These are phyloP conservation scores for Holothuria leucospilota DNA, from an alignment of 53 echinoderm and acorn worm genomes.

Conservation along the genomic window DNA sequence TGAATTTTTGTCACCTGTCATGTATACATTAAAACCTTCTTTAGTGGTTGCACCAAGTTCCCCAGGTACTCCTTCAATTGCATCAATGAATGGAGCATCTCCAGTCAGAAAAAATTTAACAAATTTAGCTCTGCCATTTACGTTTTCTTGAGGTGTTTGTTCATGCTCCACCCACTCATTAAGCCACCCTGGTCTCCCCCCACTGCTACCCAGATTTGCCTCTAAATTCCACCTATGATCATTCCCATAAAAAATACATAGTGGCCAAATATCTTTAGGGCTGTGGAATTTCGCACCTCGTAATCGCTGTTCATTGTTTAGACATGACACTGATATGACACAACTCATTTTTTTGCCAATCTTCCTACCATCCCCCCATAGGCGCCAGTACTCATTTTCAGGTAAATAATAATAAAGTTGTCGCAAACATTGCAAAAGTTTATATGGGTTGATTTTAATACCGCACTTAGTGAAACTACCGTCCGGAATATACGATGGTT, in stretches of 20 bases:
- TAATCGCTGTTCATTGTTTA: constrained; percentile 24
- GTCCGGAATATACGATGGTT: not conserved
- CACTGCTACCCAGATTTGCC: not conserved
- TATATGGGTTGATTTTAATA: not conserved
- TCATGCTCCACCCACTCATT: not conserved
- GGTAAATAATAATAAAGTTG: not conserved
- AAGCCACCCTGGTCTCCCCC: not conserved
- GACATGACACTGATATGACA: not conserved
- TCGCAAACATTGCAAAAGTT: not conserved
- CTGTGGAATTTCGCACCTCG: constrained; percentile 14
- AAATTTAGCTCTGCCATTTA: no score
- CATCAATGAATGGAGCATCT: constrained; percentile 40
- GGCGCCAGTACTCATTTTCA: not conserved
- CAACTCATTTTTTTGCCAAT: not conserved
- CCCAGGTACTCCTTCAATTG: constrained; percentile 10
- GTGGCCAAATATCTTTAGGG: constrained; percentile 43
- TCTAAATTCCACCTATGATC: constrained; percentile 21
- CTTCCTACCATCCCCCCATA: constrained; percentile 27
- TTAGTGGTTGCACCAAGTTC: not conserved
- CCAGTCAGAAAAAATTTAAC: constrained; percentile 26
- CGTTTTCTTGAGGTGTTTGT: not conserved
- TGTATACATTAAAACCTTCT: not conserved
- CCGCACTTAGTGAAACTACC: not conserved
- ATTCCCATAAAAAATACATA: constrained; percentile 43
- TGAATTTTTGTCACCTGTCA: not conserved